phyloP scores from a whole-genome alignment of 2,113 vertebrate genomes.

The Saccopteryx bilineata region DNA sequence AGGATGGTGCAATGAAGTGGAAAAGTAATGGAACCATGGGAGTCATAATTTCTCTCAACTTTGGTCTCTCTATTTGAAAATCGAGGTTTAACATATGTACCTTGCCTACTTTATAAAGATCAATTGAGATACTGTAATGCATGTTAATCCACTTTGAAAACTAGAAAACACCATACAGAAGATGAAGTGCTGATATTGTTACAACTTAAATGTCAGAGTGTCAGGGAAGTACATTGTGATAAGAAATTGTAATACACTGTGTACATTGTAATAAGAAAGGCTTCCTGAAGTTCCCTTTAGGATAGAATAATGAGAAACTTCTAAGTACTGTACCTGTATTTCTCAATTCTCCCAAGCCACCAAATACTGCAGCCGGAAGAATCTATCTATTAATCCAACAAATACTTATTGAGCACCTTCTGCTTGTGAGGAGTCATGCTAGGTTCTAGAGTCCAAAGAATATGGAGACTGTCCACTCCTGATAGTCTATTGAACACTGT shows the following conservation, averaged over 20 bases:
- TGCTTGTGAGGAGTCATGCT: neutral
- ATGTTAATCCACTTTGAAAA: neutral
- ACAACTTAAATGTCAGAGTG: neutral
- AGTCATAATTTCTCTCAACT: neutral
- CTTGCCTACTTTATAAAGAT: neutral
- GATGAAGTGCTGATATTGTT: neutral
- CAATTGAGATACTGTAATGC: neutral
- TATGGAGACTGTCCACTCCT: neutral
- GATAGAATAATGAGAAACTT: neutral
- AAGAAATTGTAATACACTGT: too few relatives aligned
- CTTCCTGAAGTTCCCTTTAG: neutral
- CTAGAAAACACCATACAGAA: neutral
- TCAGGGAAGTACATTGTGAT: neutral
- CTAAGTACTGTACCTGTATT: neutral
- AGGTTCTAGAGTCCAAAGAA: neutral
- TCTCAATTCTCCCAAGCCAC: neutral
- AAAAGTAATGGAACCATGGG: neutral
- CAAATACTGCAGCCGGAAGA: neutral
- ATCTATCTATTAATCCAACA: neutral
- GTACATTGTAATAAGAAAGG: neutral
- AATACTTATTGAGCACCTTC: neutral
- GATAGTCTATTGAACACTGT: too few relatives aligned
- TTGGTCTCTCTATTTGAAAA: constrained; percentile 37
- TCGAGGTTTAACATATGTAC: neutral
- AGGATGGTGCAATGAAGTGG: neutral